Evolutionary conservation across 2,888 invertebrate genomes (phyloP).

Genomic region (Lomographa bimaculata): DNA sequence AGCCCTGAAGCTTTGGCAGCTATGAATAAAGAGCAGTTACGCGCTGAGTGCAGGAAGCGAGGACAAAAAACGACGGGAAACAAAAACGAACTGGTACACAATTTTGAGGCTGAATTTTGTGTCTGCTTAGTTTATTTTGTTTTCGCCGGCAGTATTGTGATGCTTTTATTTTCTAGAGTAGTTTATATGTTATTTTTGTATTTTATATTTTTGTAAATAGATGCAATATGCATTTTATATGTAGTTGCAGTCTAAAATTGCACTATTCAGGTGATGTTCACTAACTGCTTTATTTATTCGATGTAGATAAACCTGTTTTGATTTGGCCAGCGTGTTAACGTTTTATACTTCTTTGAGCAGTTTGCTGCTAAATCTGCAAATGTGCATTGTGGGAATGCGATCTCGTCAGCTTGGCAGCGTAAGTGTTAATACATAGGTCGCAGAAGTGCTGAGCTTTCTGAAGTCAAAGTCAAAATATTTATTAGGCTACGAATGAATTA

Average conservation of each 20-base stretch:
- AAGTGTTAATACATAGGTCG: too few relatives aligned
- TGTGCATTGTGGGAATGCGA: too few relatives aligned
- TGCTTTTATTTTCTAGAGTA: constrained; percentile 51
- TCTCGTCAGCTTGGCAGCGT: too few relatives aligned
- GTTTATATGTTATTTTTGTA: constrained; percentile 32
- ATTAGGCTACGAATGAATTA: too few relatives aligned
- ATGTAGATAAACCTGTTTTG: too few relatives aligned
- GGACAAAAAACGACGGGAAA: constrained; percentile 88
- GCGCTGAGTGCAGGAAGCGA: constrained; percentile 86
- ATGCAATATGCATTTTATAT: constrained; percentile 1
- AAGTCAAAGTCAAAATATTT: too few relatives aligned
- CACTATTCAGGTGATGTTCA: too few relatives aligned
- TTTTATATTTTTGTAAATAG: background rate
- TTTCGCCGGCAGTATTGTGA: constrained; percentile 62
- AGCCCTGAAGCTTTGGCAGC: constrained; percentile 80
- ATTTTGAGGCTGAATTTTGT: constrained; percentile 62
- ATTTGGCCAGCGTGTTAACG: too few relatives aligned
- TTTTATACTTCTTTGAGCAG: too few relatives aligned
- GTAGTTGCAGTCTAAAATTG: constrained; percentile 3
- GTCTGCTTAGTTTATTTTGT: constrained; percentile 56
- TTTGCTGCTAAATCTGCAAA: too few relatives aligned
- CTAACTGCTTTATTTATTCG: too few relatives aligned
- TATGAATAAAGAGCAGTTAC: constrained; percentile 88
- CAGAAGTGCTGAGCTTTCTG: too few relatives aligned
- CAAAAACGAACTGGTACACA: constrained; percentile 89